These are phyloP conservation scores for Ptychobarbus kaznakovi DNA, from an alignment of 2,797 vertebrate species.

Conservation along the genomic window DNA sequence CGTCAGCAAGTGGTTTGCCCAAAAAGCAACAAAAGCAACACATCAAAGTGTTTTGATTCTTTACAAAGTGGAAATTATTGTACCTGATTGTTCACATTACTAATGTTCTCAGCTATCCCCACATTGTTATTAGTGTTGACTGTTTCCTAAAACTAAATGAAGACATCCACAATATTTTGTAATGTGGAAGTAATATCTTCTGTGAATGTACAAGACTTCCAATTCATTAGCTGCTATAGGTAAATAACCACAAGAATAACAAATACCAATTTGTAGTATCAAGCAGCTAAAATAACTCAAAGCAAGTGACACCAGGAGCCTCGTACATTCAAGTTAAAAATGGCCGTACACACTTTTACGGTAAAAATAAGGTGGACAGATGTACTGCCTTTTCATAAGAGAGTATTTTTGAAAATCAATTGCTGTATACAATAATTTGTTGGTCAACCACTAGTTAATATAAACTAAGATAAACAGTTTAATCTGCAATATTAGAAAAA, in stretches of 20 bases:
- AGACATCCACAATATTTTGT: background rate
- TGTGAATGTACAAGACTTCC: no score
- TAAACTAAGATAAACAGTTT: background rate
- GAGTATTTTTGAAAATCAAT: background rate
- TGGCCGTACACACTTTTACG: background rate
- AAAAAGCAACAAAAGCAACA: slow-evolving; percentile 33
- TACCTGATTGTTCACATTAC: slow-evolving; percentile 18
- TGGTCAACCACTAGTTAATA: background rate
- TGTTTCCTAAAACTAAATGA: background rate
- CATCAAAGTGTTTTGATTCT: slow-evolving; percentile 59
- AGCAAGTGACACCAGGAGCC: background rate
- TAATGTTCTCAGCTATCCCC: background rate
- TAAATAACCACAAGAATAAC: background rate
- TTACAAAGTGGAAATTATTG: slow-evolving; percentile 64
- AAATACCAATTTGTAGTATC: background rate
- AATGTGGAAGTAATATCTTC: background rate
- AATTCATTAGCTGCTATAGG: background rate
- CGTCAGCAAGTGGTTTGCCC: slow-evolving; percentile 7
- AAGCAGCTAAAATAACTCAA: background rate
- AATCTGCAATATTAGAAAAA: slow-evolving; percentile 7
- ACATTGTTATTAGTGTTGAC: background rate
- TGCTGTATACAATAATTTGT: background rate
- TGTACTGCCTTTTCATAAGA: no score
- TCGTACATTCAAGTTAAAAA: background rate
- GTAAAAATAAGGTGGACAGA: background rate